Conservation (phyloP, 1,140 invertebrate genomes). For the Drosophila nikananu region DNA sequence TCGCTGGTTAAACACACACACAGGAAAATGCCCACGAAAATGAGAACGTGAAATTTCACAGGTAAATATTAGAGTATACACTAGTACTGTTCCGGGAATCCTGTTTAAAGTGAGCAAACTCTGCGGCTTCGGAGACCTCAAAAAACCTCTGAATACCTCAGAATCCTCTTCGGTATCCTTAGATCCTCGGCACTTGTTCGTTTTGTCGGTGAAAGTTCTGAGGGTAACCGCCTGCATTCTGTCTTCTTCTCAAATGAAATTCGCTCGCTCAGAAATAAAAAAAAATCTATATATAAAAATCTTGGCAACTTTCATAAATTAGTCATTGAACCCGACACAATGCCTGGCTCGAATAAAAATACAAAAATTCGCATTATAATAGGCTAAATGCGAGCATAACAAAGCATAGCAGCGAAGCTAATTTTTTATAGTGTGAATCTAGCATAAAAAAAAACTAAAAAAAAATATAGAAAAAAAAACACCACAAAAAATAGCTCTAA, state of each 20-base stretch:
- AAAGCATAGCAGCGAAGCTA: constrained; percentile 51
- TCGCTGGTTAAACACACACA: constrained; percentile 43
- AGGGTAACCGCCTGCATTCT: background rate
- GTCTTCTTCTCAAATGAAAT: background rate
- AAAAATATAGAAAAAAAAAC: constrained; percentile 14
- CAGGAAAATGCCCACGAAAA: constrained; percentile 19
- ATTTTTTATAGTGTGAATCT: constrained; percentile 79
- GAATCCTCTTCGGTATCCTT: background rate
- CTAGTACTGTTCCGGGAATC: constrained; percentile 50
- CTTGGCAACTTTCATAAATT: constrained; percentile 77
- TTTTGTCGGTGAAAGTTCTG: constrained; percentile 43
- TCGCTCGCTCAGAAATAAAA: background rate
- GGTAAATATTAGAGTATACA: constrained; percentile 45
- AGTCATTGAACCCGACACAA: constrained; percentile 71
- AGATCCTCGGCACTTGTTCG: constrained; percentile 19
- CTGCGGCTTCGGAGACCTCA: background rate
- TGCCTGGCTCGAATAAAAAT: constrained; percentile 22
- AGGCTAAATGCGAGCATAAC: constrained; percentile 67
- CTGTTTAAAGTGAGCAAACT: constrained; percentile 1
- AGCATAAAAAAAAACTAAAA: constrained; percentile 17
- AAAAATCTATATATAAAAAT: constrained; percentile 36
- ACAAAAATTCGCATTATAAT: constrained; percentile 51
- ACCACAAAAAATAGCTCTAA: constrained; percentile 3
- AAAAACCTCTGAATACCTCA: background rate
- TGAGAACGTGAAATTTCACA: constrained; percentile 66